A percentile compares a stretch with the other conserved stretches of the same genome.
Conservation (phyloP, 2,113 vertebrate genomes). For the Planiliza haematocheilus region DNA sequence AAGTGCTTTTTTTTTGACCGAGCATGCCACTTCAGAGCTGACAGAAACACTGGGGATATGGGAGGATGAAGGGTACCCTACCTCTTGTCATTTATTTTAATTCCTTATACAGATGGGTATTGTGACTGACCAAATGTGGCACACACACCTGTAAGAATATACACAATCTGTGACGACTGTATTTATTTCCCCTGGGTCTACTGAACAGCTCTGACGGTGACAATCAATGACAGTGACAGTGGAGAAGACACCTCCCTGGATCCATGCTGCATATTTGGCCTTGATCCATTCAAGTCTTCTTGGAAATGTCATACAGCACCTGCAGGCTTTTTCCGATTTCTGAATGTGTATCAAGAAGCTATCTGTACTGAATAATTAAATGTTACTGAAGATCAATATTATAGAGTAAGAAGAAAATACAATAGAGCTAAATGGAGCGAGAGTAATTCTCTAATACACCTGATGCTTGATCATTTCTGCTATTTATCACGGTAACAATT, state of each 20-base stretch:
- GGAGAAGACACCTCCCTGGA: slow-evolving; percentile 49
- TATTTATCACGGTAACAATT: too few species aligned
- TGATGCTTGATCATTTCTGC: too few species aligned
- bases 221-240: slow-evolving; percentile 60
- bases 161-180: neutral
- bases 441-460: too few species aligned
- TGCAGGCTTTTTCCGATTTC: slow-evolving; percentile 38
- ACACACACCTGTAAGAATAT: neutral
- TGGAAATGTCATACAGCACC: slow-evolving; percentile 54
- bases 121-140: slow-evolving; percentile 4
- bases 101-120: neutral
- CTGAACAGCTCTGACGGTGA: slow-evolving; percentile 57
- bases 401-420: slow-evolving; percentile 7
- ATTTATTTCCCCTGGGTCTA: slow-evolving; percentile 29
- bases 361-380: slow-evolving; percentile 8
- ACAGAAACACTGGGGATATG: neutral
- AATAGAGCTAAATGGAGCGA: neutral
- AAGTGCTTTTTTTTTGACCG: slow-evolving; percentile 34
- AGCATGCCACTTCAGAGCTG: neutral
- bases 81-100: slow-evolving; percentile 19
- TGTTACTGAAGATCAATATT: slow-evolving; percentile 1
- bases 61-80: neutral
- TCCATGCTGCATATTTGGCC: slow-evolving; percentile 41
- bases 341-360: slow-evolving; percentile 21
- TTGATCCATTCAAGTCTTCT: slow-evolving; percentile 46